Base-by-base conservation (phyloP, 2,113 vertebrate species). In the Elanus axillaris region DNA sequence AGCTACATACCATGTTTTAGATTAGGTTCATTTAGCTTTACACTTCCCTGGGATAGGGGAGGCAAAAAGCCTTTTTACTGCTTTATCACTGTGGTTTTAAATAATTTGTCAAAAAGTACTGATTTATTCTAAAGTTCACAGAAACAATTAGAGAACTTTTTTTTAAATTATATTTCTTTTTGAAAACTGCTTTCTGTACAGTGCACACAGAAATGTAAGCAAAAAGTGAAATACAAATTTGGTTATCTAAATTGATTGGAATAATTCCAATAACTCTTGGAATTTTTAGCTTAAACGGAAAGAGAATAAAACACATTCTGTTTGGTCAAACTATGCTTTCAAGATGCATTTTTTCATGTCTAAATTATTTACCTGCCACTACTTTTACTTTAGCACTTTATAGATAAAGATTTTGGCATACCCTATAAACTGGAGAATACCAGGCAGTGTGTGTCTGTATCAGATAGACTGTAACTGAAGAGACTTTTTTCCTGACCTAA, bases 1-100 rank as follows among this genome's bases (percentile, higher is more conserved):
- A 98, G 92, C 94, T 97, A 97, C 85, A 94, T 96, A 98, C 94
- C 86, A 96, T 88, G 68, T 98, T 98, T 98, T 98, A 97, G 97
- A 97, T 98, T 98, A 97, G 56, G 81, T 96, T 91, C 86, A 96
- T 94, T 98, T 95, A 96, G 95, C 96, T 97, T 98, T 93, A 55
- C 32, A 13, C 27, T 91, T 91, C 42, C 21, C 10, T 75, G 55
- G 40, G 18, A 73, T 89, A 60, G 66, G 85, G 32, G 52, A 81
- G 36, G 19, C 42, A 86, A 76, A 86, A 94, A 86, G 7, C 38
- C 25, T 71, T 78, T 91, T 94, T 79, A 50, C 31, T 11, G 27
- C n/a, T 67, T 86, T 27, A 45, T 93, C 34, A 45, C 21, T 84
- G 58, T 89, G 50, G 32, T 67, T 95, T 88, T 76, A 87, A 71